phyloP scores from a whole-genome alignment of 2,888 invertebrate species.

The Drosophila tripunctata region DNA sequence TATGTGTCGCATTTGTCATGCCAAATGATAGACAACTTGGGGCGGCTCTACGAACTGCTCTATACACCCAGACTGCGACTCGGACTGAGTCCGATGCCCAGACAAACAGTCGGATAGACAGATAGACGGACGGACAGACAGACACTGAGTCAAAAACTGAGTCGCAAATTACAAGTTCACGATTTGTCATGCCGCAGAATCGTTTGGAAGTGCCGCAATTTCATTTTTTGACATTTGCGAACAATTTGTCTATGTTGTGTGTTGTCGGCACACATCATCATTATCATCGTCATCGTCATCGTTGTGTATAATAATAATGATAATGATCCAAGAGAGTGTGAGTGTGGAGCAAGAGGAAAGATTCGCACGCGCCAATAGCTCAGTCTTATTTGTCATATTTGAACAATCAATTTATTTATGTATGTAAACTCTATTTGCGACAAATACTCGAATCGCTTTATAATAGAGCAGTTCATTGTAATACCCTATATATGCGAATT shows the following conservation, averaged over 20 bases:
- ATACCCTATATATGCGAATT: slow-evolving; percentile 6
- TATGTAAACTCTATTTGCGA: slow-evolving; percentile 17
- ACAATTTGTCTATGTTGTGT: slow-evolving; percentile 67
- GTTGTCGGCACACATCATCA: slow-evolving; percentile 32
- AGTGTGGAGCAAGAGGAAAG: slow-evolving; percentile 7
- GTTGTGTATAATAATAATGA: slow-evolving; percentile 30
- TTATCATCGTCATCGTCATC: slow-evolving; percentile 24
- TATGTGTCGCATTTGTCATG: slow-evolving; percentile 20
- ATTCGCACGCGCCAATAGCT: slow-evolving; percentile 56
- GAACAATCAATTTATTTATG: slow-evolving; percentile 28
- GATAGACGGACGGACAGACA: background rate
- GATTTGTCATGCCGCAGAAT: slow-evolving; percentile 59
- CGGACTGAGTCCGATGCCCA: background rate
- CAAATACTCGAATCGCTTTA: slow-evolving; percentile 32
- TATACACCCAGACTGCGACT: background rate
- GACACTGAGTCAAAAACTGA: slow-evolving; percentile 1
- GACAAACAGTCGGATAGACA: background rate
- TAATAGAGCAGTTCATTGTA: slow-evolving; percentile 5
- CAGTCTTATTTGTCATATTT: slow-evolving; percentile 44
- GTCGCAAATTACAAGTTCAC: slow-evolving; percentile 72
- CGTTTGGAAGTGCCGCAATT: slow-evolving; percentile 71
- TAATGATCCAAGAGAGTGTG: slow-evolving; percentile 13
- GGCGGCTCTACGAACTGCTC: background rate
- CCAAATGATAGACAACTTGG: slow-evolving; percentile 38
- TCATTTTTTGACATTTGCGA: slow-evolving; percentile 58